These are phyloP conservation scores for Xyrauchen texanus DNA, from an alignment of 2,113 vertebrate species.

Conservation along the genomic window DNA sequence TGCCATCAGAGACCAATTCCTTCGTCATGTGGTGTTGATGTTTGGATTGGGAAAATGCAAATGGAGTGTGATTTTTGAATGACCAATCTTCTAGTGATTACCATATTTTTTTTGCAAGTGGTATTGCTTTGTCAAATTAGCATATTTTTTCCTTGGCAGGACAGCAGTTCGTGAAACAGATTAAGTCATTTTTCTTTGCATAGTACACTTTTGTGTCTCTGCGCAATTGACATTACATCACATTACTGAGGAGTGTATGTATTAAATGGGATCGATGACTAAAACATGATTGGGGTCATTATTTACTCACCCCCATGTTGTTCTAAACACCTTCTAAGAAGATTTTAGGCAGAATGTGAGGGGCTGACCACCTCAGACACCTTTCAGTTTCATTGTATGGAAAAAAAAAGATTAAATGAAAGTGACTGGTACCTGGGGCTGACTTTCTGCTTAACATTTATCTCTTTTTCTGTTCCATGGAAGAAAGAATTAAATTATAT, in stretches of 20 bases:
- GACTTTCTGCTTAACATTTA: too few relatives aligned
- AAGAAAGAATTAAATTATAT: neutral
- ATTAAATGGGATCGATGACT: conserved; percentile 27
- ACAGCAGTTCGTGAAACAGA: conserved; percentile 29
- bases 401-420: too few relatives aligned
- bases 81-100: conserved; percentile 39
- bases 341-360: too few relatives aligned
- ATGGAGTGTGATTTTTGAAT: conserved; percentile 64
- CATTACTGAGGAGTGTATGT: too few relatives aligned
- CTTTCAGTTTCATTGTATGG: too few relatives aligned
- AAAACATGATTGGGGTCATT: neutral
- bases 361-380: too few relatives aligned
- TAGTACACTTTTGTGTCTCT: conserved; percentile 44
- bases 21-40: conserved; percentile 52
- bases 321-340: too few relatives aligned
- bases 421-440: too few relatives aligned
- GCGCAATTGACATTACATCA: conserved; percentile 34
- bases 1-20: conserved; percentile 42
- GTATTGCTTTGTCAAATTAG: conserved; percentile 56
- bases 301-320: too few relatives aligned
- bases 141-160: conserved; percentile 41
- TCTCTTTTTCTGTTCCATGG: neutral
- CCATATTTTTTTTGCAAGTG: conserved; percentile 23
- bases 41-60: conserved; percentile 61
- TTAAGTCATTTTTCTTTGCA: conserved; percentile 60